phyloP scores from a whole-genome alignment of 2,888 invertebrate genomes.

The Willowsia nigromaculata region DNA sequence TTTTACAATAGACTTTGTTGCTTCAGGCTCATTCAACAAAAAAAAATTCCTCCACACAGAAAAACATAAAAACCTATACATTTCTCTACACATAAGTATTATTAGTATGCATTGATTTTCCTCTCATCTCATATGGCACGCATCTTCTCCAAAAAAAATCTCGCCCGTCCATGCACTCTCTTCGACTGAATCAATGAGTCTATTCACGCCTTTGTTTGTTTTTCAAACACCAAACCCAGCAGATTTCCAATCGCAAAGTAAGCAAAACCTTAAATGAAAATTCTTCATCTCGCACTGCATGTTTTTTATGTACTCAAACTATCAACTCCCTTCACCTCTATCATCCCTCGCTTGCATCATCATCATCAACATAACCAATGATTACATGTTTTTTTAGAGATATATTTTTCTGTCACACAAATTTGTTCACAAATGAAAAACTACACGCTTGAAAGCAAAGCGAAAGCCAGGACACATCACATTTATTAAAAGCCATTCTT shows the following conservation, averaged over 20 bases:
- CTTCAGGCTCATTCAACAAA: not conserved
- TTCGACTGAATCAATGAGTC: constrained; percentile 59
- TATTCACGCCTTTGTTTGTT: constrained; percentile 65
- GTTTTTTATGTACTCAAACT: not conserved
- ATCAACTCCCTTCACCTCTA: not conserved
- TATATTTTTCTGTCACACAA: not conserved
- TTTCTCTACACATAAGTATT: too few relatives aligned
- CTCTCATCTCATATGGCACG: not conserved
- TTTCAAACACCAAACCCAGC: constrained; percentile 14
- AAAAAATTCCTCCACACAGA: not conserved
- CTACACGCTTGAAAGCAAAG: too few relatives aligned
- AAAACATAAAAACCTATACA: not conserved
- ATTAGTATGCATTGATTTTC: not conserved
- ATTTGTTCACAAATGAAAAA: not conserved
- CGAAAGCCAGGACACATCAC: too few relatives aligned
- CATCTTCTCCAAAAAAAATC: not conserved
- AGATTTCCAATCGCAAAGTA: not conserved
- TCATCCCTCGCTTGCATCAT: not conserved
- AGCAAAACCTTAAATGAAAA: constrained; percentile 11
- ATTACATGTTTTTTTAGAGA: not conserved
- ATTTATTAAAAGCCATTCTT: not conserved
- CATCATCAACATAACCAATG: not conserved
- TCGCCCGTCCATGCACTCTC: not conserved
- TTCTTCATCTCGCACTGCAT: not conserved
- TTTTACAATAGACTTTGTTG: too few relatives aligned